Evolutionary conservation across 2,113 vertebrate species (phyloP).

Genomic region (Centropus bengalensis): DNA sequence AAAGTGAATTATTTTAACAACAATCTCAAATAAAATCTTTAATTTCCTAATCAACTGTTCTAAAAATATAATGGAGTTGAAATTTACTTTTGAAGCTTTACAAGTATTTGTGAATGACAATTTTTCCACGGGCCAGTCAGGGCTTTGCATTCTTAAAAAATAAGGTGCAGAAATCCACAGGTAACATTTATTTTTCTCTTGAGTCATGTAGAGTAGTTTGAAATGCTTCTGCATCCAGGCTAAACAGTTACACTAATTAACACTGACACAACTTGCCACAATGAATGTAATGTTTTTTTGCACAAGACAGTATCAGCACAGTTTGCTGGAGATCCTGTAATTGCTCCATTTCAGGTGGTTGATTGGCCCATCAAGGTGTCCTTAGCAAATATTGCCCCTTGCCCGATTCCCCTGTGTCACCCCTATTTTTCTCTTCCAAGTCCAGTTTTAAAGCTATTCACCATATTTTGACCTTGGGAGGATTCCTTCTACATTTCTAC

Average conservation of each 20-base stretch:
- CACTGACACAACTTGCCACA: neutral
- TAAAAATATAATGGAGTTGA: neutral
- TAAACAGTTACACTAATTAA: neutral
- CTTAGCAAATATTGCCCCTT: neutral
- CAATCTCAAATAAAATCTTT: neutral
- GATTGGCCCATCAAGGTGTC: neutral
- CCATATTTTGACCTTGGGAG: neutral
- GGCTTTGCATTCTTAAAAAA: neutral
- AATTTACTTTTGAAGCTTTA: neutral
- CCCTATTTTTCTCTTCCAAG: fast-evolving
- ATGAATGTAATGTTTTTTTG: neutral
- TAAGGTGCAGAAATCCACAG: neutral
- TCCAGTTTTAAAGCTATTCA: neutral
- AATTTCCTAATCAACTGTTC: neutral
- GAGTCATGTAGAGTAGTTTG: neutral
- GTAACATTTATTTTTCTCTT: neutral
- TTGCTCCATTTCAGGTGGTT: neutral
- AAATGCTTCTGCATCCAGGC: neutral
- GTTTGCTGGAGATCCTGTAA: neutral
- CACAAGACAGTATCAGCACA: neutral
- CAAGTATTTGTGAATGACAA: neutral
- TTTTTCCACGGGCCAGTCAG: neutral
- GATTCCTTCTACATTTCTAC: neutral
- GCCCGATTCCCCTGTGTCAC: fast-evolving
- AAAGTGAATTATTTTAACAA: neutral